A percentile compares a stretch with the other conserved stretches of the same genome.
These are phyloP conservation scores for Argopecten irradians DNA, from an alignment of 1,140 invertebrate species.

Conservation along the genomic window DNA sequence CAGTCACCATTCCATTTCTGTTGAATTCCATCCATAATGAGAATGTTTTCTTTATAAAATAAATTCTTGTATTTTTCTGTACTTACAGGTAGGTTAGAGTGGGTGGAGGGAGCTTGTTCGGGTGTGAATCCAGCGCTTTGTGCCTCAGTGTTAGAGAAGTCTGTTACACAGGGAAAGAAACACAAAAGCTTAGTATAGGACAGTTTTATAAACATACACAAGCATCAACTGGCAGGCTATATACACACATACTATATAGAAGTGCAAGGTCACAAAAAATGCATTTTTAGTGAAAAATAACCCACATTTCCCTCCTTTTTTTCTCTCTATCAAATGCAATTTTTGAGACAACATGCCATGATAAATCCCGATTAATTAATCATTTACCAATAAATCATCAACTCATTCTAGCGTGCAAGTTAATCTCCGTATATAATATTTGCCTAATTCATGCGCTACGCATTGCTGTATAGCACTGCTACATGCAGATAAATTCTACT, in stretches of 20 bases:
- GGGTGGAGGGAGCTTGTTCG: neutral
- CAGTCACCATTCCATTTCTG: neutral
- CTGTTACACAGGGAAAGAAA: constrained; percentile 21
- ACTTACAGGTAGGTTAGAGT: constrained; percentile 8
- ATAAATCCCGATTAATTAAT: neutral
- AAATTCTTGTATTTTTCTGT: neutral
- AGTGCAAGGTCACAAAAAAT: neutral
- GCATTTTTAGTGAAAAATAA: neutral
- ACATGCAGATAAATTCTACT: neutral
- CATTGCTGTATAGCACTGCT: neutral
- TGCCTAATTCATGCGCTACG: neutral
- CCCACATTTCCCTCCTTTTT: too few relatives aligned
- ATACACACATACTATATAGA: neutral
- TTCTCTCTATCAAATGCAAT: neutral
- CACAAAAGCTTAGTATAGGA: neutral
- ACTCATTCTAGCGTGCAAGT: neutral
- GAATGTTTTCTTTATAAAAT: too few relatives aligned
- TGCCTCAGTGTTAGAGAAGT: neutral
- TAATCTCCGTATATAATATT: neutral
- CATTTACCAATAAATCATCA: neutral
- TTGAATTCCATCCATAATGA: too few relatives aligned
- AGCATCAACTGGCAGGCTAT: neutral
- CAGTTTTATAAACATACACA: neutral
- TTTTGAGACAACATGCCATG: neutral
- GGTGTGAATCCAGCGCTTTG: neutral